A percentile compares a stretch with the other conserved stretches of the same genome.
Conservation (phyloP, 2,888 invertebrate species). For the Dendrolimus houi region DNA sequence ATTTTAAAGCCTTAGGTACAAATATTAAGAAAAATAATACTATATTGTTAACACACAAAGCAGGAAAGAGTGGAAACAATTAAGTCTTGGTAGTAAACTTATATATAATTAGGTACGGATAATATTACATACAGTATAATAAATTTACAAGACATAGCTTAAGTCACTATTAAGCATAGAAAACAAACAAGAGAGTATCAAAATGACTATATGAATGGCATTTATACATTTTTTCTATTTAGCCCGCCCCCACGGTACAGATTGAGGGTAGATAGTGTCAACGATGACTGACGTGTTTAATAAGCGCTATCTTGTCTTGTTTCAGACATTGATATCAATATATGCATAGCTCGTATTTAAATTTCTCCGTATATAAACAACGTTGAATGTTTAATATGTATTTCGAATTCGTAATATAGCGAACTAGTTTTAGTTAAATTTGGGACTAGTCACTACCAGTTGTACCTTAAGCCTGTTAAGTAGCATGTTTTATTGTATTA, state of each 20-base stretch:
- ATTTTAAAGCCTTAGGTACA: not conserved
- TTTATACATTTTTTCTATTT: constrained; percentile 43
- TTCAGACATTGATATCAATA: constrained; percentile 8
- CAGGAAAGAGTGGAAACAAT: no score
- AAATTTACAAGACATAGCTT: constrained; percentile 7
- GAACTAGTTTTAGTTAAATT: no score
- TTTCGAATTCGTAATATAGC: no score
- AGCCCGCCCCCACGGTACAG: constrained; percentile 27
- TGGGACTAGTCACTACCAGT: no score
- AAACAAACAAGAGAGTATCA: not conserved
- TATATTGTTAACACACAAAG: not conserved
- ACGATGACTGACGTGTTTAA: constrained; percentile 61
- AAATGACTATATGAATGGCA: constrained; percentile 14
- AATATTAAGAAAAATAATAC: constrained; percentile 1
- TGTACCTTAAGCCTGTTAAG: no score
- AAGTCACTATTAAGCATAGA: not conserved
- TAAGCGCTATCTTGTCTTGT: constrained; percentile 65
- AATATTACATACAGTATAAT: no score
- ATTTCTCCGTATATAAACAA: no score
- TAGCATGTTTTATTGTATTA: no score
- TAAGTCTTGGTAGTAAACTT: no score
- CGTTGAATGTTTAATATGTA: no score
- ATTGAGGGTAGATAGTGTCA: constrained; percentile 70
- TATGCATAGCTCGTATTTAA: not conserved
- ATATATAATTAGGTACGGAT: no score